These are phyloP conservation scores for Ailuropoda melanoleuca DNA, from an alignment of 2,113 vertebrate genomes.

Conservation along the genomic window DNA sequence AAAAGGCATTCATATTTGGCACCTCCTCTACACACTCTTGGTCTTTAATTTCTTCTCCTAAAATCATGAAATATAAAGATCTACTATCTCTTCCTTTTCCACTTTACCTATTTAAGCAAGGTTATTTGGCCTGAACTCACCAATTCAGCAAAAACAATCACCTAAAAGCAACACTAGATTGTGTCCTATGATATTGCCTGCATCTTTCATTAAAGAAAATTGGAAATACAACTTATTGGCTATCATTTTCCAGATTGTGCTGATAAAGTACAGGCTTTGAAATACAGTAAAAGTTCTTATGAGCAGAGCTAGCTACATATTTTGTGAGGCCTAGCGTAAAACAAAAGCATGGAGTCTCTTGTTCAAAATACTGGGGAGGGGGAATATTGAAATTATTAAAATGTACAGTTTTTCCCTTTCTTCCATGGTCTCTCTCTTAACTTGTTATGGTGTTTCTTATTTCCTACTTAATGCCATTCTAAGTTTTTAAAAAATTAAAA, in stretches of 20 bases:
- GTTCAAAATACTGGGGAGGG: neutral
- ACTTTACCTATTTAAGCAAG: neutral
- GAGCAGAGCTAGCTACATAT: neutral
- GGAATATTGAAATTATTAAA: neutral
- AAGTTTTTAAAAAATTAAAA: neutral
- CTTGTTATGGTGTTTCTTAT: neutral
- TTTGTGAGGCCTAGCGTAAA: neutral
- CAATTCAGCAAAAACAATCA: conserved; percentile 42
- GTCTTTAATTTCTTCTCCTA: conserved; percentile 42
- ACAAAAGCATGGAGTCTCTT: neutral
- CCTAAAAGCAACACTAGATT: conserved; percentile 15
- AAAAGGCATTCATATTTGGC: neutral
- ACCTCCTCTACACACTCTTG: neutral
- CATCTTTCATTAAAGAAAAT: conserved; percentile 47
- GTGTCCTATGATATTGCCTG: neutral
- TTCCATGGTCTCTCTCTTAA: neutral
- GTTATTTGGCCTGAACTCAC: neutral
- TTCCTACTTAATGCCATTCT: neutral
- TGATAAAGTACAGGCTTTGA: conserved; percentile 11
- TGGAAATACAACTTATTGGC: conserved; percentile 35
- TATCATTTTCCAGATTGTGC: neutral
- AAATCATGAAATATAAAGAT: neutral
- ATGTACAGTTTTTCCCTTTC: neutral
- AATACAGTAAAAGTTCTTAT: neutral
- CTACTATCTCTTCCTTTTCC: neutral